Base-by-base conservation (phyloP, 2,888 invertebrate genomes). In the Nyleta sp. region DNA sequence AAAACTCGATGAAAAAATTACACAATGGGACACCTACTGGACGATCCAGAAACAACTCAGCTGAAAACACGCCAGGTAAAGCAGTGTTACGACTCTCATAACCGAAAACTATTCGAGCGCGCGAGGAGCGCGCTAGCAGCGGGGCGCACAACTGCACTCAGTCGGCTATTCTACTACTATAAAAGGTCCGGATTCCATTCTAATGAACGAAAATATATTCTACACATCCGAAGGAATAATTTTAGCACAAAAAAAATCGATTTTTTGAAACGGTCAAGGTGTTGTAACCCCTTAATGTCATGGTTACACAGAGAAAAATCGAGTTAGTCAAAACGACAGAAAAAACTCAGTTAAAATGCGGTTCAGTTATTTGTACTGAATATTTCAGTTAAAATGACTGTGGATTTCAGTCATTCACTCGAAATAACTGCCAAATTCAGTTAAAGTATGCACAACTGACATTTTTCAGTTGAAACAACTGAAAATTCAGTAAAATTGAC, bases 251-350 rank as follows among this genome's bases (percentile, higher is more conserved):
- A 38, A 38, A 35, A 38, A 38, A 13, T 38, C 38, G 38, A 38
- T 38, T 38, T 38, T 38, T 38, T 38, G 38, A 38, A 38, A 8
- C 38, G 38, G 38, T n/a, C 38, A 38, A 38, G 38, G 13, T 38
- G 38, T 8, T 38, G 11, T 38, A 11, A 8, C 38, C 13, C 13
- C n/a, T 38, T 38, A 38, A 28, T n/a, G n/a, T n/a, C n/a, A n/a
- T n/a, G n/a, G n/a, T n/a, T n/a, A n/a, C n/a, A n/a, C n/a, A n/a
- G n/a, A n/a, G n/a, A n/a, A n/a, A n/a, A n/a, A n/a, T n/a, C n/a
- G n/a, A n/a, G n/a, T n/a, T n/a, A n/a, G n/a, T n/a, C n/a, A n/a
- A n/a, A n/a, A n/a, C n/a, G n/a, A n/a, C n/a, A n/a, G n/a, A n/a
- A n/a, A n/a, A n/a, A n/a, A n/a, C n/a, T n/a, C n/a, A n/a, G n/a